phyloP scores from a whole-genome alignment of 1,140 invertebrate species.

The Brachionus calyciflorus region DNA sequence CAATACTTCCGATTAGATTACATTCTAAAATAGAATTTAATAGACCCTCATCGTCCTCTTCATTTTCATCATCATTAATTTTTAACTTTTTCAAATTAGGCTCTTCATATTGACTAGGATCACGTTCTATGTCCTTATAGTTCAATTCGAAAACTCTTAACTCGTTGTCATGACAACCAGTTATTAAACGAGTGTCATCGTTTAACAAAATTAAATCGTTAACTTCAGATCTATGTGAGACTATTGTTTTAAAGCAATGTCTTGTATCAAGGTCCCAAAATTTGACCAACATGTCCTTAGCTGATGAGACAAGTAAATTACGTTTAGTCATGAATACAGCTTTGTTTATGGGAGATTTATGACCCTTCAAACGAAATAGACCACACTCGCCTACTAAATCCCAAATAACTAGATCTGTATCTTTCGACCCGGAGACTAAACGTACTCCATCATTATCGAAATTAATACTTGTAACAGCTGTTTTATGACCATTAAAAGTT shows the following conservation, averaged over 20 bases:
- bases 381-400: conserved; percentile 87
- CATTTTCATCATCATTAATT: conserved; percentile 47
- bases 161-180: conserved; percentile 78
- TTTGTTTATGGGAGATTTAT: conserved; percentile 86
- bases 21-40: conserved; percentile 50
- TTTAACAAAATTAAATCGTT: conserved; percentile 71
- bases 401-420: conserved; percentile 89
- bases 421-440: conserved; percentile 68
- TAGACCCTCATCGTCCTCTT: neutral
- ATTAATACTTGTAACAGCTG: conserved; percentile 74
- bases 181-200: conserved; percentile 76
- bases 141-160: conserved; percentile 73
- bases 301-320: conserved; percentile 73
- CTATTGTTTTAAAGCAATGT: conserved; percentile 89
- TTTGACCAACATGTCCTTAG: conserved; percentile 90
- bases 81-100: conserved; percentile 44
- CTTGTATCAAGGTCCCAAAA: conserved; percentile 94
- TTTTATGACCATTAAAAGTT: conserved; percentile 82
- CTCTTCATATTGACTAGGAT: neutral
- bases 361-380: conserved; percentile 80
- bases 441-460: conserved; percentile 77
- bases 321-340: conserved; percentile 72
- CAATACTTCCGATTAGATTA: conserved; percentile 55
- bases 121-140: conserved; percentile 2
- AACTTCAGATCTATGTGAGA: conserved; percentile 64